Evolutionary conservation across 2,888 invertebrate genomes (phyloP).

Genomic region (Hipparchia semele): DNA sequence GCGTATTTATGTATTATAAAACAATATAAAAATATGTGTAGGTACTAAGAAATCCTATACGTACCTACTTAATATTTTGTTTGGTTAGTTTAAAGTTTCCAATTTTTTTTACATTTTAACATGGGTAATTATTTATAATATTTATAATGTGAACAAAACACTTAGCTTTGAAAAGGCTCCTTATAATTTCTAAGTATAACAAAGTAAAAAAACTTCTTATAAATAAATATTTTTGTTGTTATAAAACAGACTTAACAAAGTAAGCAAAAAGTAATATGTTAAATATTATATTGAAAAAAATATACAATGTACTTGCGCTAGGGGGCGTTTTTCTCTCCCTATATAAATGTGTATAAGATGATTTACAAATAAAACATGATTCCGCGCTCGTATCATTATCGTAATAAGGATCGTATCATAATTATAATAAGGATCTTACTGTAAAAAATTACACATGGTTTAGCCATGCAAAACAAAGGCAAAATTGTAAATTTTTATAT

Average conservation of each 20-base stretch:
- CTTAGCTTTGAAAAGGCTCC: neutral
- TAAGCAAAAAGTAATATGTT: neutral
- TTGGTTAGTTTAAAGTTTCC: neutral
- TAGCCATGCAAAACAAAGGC: neutral
- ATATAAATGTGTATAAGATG: neutral
- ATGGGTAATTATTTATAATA: neutral
- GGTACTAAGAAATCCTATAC: neutral
- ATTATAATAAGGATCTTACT: neutral
- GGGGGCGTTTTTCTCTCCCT: neutral
- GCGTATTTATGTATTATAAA: neutral
- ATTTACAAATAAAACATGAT: no score
- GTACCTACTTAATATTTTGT: neutral
- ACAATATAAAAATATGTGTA: neutral
- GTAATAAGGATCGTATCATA: neutral
- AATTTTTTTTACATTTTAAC: neutral
- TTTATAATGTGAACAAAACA: neutral
- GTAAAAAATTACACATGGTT: neutral
- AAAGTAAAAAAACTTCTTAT: neutral
- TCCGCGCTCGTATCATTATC: neutral
- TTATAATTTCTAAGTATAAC: neutral
- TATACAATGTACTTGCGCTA: neutral
- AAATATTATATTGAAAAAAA: neutral
- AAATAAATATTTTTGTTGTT: neutral
- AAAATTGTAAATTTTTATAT: neutral
- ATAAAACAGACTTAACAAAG: slow-evolving; percentile 3